A percentile compares a stretch with the other conserved stretches of the same genome.
Conservation (phyloP, 2,113 vertebrate species). For the Lepidiolamprologus cunningtoni region DNA sequence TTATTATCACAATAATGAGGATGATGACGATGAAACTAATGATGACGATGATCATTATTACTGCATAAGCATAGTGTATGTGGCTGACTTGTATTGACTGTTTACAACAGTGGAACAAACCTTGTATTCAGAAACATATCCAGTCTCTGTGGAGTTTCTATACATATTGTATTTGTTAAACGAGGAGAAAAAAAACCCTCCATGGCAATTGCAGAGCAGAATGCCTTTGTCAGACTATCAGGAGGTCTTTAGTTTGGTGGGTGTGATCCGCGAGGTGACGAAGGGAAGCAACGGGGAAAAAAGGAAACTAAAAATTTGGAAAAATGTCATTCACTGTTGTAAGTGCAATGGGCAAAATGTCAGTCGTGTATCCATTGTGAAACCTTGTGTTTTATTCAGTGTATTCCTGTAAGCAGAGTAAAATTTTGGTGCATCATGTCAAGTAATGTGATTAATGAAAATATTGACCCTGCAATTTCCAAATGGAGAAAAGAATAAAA, state of each 20-base stretch:
- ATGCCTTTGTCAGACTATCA: slow-evolving; percentile 44
- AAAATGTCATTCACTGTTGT: slow-evolving; percentile 80
- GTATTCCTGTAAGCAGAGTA: slow-evolving; percentile 95
- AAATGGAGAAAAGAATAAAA: slow-evolving; percentile 90
- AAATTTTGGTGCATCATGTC: slow-evolving; percentile 87
- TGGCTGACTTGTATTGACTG: slow-evolving; percentile 71
- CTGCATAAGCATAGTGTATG: slow-evolving; percentile 65
- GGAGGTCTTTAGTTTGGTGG: slow-evolving; percentile 51
- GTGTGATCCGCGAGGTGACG: slow-evolving; percentile 58
- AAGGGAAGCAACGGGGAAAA: neutral
- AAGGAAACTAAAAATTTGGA: slow-evolving; percentile 58
- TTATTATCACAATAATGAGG: slow-evolving; percentile 63
- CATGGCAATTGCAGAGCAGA: slow-evolving; percentile 43
- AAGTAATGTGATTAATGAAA: slow-evolving; percentile 91
- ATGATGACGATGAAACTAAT: slow-evolving; percentile 49
- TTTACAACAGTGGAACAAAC: slow-evolving; percentile 70
- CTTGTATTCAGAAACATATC: slow-evolving; percentile 61
- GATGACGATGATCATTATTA: slow-evolving; percentile 50
- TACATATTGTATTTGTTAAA: slow-evolving; percentile 70
- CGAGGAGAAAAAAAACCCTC: slow-evolving; percentile 26
- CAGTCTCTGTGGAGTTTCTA: slow-evolving; percentile 69
- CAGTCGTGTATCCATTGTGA: slow-evolving; percentile 93
- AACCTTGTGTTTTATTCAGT: slow-evolving; percentile 89
- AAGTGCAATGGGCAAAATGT: slow-evolving; percentile 86
- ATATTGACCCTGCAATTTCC: slow-evolving; percentile 90